phyloP scores from a whole-genome alignment of 1,140 invertebrate genomes.

The Scaptomyza hsui region DNA sequence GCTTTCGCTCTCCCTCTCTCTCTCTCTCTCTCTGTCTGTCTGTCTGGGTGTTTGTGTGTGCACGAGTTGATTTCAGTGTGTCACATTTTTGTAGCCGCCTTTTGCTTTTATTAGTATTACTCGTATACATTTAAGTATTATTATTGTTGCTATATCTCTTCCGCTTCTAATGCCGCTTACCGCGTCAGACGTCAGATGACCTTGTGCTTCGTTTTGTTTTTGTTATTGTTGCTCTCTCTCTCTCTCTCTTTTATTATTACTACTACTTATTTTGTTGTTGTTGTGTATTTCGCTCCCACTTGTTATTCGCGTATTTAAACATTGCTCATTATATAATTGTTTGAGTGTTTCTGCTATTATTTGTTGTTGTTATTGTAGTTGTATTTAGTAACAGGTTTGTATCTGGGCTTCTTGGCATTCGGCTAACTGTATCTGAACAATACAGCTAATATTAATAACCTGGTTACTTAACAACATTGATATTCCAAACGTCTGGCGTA shows the following conservation, averaged over 20 bases:
- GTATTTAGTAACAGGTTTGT: constrained; percentile 25
- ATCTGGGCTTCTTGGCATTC: constrained; percentile 38
- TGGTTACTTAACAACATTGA: constrained; percentile 38
- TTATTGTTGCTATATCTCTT: constrained; percentile 70
- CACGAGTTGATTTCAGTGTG: constrained; percentile 65
- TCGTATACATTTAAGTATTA: constrained; percentile 60
- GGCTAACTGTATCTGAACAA: constrained; percentile 58
- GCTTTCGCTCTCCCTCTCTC: neutral
- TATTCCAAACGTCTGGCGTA: constrained; percentile 40
- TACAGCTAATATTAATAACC: constrained; percentile 20
- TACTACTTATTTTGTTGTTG: constrained; percentile 19
- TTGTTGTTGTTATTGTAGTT: constrained; percentile 22
- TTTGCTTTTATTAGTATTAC: constrained; percentile 60
- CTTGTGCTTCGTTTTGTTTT: constrained; percentile 64
- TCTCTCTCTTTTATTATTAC: constrained; percentile 49
- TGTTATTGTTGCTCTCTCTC: constrained; percentile 32
- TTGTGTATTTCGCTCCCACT: constrained; percentile 60
- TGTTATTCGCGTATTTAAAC: constrained; percentile 77
- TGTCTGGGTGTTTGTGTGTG: too few species aligned
- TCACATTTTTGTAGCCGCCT: constrained; percentile 62
- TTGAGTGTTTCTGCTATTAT: constrained; percentile 24
- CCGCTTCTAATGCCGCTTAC: constrained; percentile 65
- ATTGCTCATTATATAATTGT: constrained; percentile 70
- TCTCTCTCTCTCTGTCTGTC: neutral
- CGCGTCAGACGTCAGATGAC: constrained; percentile 59